Conservation (phyloP, 2,797 vertebrate genomes). For the Eulemur albifrons region DNA sequence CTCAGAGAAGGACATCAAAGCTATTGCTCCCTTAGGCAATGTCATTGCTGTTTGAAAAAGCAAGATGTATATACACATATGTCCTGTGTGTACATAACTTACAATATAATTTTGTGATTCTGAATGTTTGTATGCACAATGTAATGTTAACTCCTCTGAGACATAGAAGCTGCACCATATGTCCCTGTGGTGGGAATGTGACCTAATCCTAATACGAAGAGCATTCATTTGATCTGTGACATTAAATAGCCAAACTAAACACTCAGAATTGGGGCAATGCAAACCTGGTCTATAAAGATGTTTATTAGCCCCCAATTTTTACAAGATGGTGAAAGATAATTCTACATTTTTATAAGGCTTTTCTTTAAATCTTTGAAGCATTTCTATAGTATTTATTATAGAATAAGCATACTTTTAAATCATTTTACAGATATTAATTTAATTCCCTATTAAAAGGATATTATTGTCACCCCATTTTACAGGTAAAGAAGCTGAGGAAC, state of each 20-base stretch:
- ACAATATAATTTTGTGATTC: constrained; percentile 40
- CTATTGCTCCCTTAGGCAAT: constrained; percentile 34
- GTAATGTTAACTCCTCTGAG: not conserved
- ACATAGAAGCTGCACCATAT: not conserved
- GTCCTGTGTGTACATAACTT: not conserved
- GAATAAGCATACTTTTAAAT: not conserved
- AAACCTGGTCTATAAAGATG: not conserved
- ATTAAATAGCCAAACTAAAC: not conserved
- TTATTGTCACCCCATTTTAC: not conserved
- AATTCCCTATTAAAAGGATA: not conserved
- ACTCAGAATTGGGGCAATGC: not conserved
- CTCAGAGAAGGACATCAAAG: constrained; percentile 24
- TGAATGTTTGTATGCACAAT: constrained; percentile 11
- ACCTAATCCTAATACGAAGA: not conserved
- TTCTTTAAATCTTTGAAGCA: not conserved
- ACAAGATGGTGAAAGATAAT: not conserved
- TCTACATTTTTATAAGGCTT: not conserved
- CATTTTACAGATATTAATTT: not conserved
- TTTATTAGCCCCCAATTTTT: not conserved
- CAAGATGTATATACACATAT: not conserved
- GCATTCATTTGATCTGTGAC: not conserved
- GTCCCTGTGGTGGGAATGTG: not conserved
- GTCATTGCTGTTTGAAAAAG: constrained; percentile 43
- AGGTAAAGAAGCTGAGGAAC: not conserved
- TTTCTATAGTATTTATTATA: not conserved